A percentile compares a stretch with the other conserved stretches of the same genome.
phyloP scores from a whole-genome alignment of 2,888 invertebrate species.

The Aphrophora alni region DNA sequence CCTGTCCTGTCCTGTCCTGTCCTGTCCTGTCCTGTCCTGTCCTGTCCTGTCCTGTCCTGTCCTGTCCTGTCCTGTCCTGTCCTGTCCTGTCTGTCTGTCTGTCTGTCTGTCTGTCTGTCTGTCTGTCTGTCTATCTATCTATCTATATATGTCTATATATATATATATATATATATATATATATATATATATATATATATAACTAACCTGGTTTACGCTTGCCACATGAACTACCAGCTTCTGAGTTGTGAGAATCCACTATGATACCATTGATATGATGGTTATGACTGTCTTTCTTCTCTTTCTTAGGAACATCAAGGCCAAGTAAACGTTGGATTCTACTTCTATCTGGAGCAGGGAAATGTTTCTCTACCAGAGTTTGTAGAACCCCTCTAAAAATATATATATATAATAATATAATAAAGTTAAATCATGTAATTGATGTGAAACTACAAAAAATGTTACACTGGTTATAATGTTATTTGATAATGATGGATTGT shows the following conservation, averaged over 20 bases:
- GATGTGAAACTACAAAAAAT: not conserved
- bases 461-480: too few species aligned
- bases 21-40: too few species aligned
- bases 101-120: too few species aligned
- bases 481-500: too few species aligned
- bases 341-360: constrained; percentile 92
- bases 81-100: too few species aligned
- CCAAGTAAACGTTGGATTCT: constrained; percentile 79
- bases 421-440: not conserved
- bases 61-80: too few species aligned
- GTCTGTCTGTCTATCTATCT: too few species aligned
- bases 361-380: constrained; percentile 96
- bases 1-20: too few species aligned
- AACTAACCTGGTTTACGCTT: constrained; percentile 65
- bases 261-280: constrained; percentile 54
- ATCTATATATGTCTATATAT: too few species aligned
- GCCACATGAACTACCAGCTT: constrained; percentile 57
- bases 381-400: constrained; percentile 91
- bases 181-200: too few species aligned
- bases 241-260: constrained; percentile 56
- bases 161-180: too few species aligned
- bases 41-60: too few species aligned
- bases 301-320: constrained; percentile 51
- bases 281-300: constrained; percentile 45
- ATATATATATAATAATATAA: not conserved